phyloP scores from a whole-genome alignment of 2,888 invertebrate species.

The Xylota sylvarum region DNA sequence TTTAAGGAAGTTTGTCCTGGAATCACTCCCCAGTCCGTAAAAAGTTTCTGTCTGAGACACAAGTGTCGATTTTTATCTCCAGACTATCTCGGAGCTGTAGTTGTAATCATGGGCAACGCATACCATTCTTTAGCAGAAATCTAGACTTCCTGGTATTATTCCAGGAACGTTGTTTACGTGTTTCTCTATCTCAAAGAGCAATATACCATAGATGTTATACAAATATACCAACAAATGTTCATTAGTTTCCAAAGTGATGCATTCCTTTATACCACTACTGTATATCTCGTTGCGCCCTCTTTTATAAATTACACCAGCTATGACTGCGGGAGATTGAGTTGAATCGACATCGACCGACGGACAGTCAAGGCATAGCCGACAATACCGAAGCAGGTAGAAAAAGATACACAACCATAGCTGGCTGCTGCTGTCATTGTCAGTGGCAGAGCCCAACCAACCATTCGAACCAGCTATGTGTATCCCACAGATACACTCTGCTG shows the following conservation, averaged over 20 bases:
- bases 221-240: no score
- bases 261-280: slow-evolving; percentile 38
- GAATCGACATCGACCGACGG: slow-evolving; percentile 56
- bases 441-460: slow-evolving; percentile 52
- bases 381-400: slow-evolving; percentile 61
- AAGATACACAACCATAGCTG: slow-evolving; percentile 48
- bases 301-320: slow-evolving; percentile 59
- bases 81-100: no score
- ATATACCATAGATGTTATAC: no score
- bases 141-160: no score
- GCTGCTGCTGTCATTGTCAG: slow-evolving; percentile 37
- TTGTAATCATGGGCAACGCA: no score
- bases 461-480: slow-evolving; percentile 66
- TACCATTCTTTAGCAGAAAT: no score
- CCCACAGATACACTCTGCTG: slow-evolving; percentile 52
- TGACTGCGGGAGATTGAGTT: slow-evolving; percentile 63
- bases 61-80: no score
- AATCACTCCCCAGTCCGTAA: no score
- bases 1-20: no score
- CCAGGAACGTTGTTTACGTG: no score
- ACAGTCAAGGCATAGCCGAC: slow-evolving; percentile 43
- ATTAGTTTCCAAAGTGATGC: background rate
- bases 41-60: no score
- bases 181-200: no score
- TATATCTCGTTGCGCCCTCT: slow-evolving; percentile 46